Evolutionary conservation across 2,888 invertebrate species (phyloP).

Genomic region (Drosophila neotestacea): DNA sequence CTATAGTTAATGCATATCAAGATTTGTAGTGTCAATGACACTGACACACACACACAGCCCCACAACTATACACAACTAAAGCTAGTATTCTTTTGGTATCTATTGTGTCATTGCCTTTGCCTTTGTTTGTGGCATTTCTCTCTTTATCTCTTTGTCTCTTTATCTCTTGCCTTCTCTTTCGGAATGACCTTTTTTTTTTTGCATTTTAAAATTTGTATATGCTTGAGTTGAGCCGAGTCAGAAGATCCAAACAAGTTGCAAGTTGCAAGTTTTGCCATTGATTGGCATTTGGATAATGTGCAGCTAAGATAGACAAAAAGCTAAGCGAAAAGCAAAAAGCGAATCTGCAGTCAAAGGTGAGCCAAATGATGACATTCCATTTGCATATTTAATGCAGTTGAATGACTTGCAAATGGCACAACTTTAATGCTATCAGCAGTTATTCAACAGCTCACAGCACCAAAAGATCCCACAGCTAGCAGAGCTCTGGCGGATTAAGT

Average conservation of each 20-base stretch:
- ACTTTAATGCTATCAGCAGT: constrained; percentile 52
- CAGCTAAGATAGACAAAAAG: constrained; percentile 41
- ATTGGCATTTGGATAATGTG: constrained; percentile 67
- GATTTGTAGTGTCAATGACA: constrained; percentile 38
- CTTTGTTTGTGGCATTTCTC: constrained; percentile 2
- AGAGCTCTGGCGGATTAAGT: constrained; percentile 39
- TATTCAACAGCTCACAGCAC: constrained; percentile 2
- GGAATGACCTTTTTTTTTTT: no score
- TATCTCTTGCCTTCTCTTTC: no score
- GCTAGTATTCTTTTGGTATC: constrained; percentile 3
- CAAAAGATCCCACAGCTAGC: background rate
- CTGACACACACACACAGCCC: constrained; percentile 15
- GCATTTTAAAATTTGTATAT: constrained; percentile 26
- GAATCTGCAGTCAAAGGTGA: constrained; percentile 51
- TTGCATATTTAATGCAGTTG: constrained; percentile 74
- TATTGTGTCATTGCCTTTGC: constrained; percentile 25
- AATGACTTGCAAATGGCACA: constrained; percentile 56
- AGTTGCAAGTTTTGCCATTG: constrained; percentile 43
- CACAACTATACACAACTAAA: background rate
- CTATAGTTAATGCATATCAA: constrained; percentile 21
- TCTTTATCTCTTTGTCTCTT: background rate
- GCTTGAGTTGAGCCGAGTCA: constrained; percentile 10
- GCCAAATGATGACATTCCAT: constrained; percentile 61
- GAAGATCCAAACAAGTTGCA: constrained; percentile 35
- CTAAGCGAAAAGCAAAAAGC: constrained; percentile 1